Base-by-base conservation (phyloP, 2,888 invertebrate genomes). In the Caenorhabditis sp. region DNA sequence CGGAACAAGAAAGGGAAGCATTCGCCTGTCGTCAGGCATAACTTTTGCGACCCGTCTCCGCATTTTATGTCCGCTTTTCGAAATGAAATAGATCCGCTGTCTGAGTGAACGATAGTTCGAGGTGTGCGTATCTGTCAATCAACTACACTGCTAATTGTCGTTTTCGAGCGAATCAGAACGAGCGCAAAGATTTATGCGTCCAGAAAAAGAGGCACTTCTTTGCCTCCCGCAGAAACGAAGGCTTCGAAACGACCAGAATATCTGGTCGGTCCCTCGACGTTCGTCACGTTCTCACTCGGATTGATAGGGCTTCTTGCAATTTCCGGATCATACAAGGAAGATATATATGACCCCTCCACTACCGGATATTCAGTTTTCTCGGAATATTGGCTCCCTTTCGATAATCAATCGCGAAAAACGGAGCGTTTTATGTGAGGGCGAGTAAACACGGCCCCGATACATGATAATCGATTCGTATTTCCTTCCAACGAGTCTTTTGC, bases 81-180 rank as follows among this genome's bases (percentile, higher is more conserved):
- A 70, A 53, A 39, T 59, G 70, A 59, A 70, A 70, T 35, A 26
- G 41, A 58, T 68, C 32, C 32, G 20, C 46, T 35, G 43, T 62
- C 43, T 39, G 13, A 55, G 35, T 9, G 61, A 50, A 50, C 39
- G 35, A 56, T 56, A 58, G 43, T 52, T 41, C 35, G 26, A 52
- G 52, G 45, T 45, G 55, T 62, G 41, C 30, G 62, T 55, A 48
- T 50, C 55, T 62, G 62, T 71, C 71, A 71, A 62, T 71, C 71
- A 73, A 73, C 11, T 24, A 20, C 48, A 52, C 45, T 46, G 11
- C 59, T 70, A 61, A 70, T 70, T 61, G 63, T 22, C 43, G 56
- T 73, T 73, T 61, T 53, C 43, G 11, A 46, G 26, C 2, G 41
- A 52, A 72, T 52, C 37, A 39, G 13, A 46, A 26, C 17, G 48